Evolutionary conservation across 23 tunicate species (phyloP).

Genomic region (Halocynthia aurantium): DNA sequence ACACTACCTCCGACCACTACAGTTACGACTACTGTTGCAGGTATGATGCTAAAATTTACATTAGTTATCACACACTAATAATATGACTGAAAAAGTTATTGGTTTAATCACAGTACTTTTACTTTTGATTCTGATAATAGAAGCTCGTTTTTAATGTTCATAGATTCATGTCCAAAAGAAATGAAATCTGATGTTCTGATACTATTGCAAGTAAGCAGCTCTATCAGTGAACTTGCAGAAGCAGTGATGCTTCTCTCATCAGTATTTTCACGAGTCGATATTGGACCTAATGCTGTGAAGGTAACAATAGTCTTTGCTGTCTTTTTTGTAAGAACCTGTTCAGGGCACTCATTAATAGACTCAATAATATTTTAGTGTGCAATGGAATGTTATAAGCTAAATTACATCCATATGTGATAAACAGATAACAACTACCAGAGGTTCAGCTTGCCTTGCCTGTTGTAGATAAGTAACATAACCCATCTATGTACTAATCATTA

Average conservation of each 20-base stretch:
- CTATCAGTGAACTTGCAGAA: slow-evolving; percentile 27
- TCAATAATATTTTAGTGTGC: too few species aligned
- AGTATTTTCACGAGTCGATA: slow-evolving; percentile 29
- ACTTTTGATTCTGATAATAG: neutral
- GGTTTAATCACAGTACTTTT: neutral
- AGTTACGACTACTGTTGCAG: neutral
- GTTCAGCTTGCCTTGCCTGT: too few species aligned
- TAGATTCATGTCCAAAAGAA: slow-evolving; percentile 31
- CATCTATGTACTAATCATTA: too few species aligned
- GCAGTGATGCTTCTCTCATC: neutral
- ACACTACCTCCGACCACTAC: neutral
- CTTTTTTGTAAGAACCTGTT: too few species aligned
- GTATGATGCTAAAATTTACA: too few species aligned
- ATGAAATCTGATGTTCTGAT: slow-evolving; percentile 33
- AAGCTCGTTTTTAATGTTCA: slow-evolving; percentile 1
- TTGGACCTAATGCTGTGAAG: slow-evolving; percentile 32
- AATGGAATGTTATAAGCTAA: too few species aligned
- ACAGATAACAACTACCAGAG: too few species aligned
- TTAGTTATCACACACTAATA: too few species aligned
- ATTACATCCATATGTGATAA: too few species aligned
- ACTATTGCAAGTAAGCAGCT: slow-evolving; percentile 35
- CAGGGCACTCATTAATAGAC: too few species aligned
- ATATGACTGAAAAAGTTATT: too few species aligned
- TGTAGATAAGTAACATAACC: too few species aligned
- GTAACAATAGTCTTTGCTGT: neutral